Evolutionary conservation across 2,888 invertebrate genomes (phyloP), one percentile per base, ranked within the genome.

Genomic region (Cryptophagus acutangulus): DNA sequence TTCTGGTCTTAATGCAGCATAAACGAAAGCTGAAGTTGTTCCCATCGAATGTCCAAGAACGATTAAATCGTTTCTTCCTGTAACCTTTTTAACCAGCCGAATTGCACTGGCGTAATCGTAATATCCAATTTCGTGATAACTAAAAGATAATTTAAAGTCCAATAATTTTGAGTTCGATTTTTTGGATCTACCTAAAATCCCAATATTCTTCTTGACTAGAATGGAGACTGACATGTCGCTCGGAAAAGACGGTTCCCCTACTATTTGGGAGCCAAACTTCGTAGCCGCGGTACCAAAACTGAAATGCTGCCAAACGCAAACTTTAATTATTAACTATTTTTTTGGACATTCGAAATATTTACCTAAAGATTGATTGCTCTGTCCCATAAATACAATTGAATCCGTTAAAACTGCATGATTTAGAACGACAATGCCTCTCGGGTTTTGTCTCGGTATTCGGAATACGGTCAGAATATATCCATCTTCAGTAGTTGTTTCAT

Each of bases 61-160:
- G 8, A 50, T 16, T 24, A 46, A 13, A 15, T 45, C 39, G 2
- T 17, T 14, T 2, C 16, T 36, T 3, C 20, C 29, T n/a, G 46
- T 50, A 33, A 35, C 40, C 0, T 35, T 30, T 20, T 30, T 41
- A 4, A 52, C 34, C 6, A 38, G 36, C 12, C 39, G 18, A 1
- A 50, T 18, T 18, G 42, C 33, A 6, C 37, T 30, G 28, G 43
- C 34, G 20, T 37, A 36, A 34, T 52, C 52, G 31, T 50, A 46
- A 2, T 43, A 14, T 2, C 46, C 52, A 6, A 52, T 46, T 41
- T 52, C 51, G 18, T 52, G 49, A 25, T 45, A 46, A 18, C 46
- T 50, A 28, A 33, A 48, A 47, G 6, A 20, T 20, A 8, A 20
- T n/a, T n/a, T 20, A 20, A 8, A 20, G 24, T 20, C 24, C 24